Evolutionary conservation across 2,888 invertebrate genomes (phyloP), one percentile per base, ranked within the genome.

Genomic region (Pollenia labialis): DNA sequence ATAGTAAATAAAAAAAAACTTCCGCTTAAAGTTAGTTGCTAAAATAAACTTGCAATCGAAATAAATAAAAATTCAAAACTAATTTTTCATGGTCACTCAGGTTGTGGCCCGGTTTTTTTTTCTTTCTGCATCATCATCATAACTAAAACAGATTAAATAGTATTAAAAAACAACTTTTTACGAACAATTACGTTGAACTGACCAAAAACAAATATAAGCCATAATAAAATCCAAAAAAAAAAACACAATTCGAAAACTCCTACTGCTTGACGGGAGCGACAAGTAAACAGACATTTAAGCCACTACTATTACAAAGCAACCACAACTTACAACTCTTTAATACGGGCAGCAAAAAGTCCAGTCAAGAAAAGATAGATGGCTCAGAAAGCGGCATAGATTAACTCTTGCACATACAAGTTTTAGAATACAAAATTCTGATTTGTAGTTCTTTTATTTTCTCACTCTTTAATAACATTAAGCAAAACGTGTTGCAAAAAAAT

Each of bases 11-110:
- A 46, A 32, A 16, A 40, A 48, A 58, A 48, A 46, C 4, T 52
- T 8, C 46, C 6, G 18, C 44, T 32, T 71, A 46, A 71, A 80
- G 44, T 68, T 56, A 68, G n/a, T 40, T 6, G 14, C 8, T 66
- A 42, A 44, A 66, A 46, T 74, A 64, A 50, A 44, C 7, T 7
- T 12, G 16, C 42, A 80, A 16, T 71, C 44, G 52, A 44, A 44
- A 82, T 68, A 60, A 62, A 62, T 76, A 52, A 62, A 69, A 75
- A 54, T 46, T 40, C 46, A 54, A 69, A 14, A 40, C 4, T 82
- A 75, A 86, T 82, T 86, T 86, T 62, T 79, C 85, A 86, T 64
- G 82, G 81, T 64, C 82, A 71, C 48, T 80, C 85, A 80, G 64
- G 58, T 58, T 54, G 18, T 58, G 56, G 18, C 48, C 52, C 54